phyloP scores from a whole-genome alignment of 2,113 vertebrate genomes.

The Dicaeum eximium region DNA sequence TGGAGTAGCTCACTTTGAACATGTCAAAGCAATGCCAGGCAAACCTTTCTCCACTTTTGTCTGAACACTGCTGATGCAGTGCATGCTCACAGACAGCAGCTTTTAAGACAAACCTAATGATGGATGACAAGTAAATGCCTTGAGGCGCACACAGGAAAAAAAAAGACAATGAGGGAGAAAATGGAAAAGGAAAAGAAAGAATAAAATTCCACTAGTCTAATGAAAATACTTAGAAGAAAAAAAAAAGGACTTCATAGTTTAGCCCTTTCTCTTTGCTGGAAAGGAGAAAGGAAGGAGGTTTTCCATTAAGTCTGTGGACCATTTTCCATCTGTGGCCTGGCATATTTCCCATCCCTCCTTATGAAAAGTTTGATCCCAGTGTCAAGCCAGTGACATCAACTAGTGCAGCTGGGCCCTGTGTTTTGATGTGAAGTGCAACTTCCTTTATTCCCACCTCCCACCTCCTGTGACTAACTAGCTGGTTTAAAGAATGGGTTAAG shows the following conservation, averaged over 20 bases:
- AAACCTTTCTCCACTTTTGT: constrained; percentile 39
- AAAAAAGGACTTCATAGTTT: not conserved
- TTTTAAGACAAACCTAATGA: constrained; percentile 62
- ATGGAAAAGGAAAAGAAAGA: constrained; percentile 34
- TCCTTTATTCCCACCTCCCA: not conserved
- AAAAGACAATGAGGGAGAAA: constrained; percentile 20
- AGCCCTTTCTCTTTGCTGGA: not conserved
- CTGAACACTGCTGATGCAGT: constrained; percentile 31
- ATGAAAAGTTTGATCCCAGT: not conserved
- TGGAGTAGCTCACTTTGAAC: constrained; percentile 45
- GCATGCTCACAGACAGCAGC: constrained; percentile 17
- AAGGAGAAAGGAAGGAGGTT: not conserved
- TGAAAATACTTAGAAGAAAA: not conserved
- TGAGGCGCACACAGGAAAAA: not conserved
- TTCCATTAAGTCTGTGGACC: not conserved
- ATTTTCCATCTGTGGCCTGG: not conserved
- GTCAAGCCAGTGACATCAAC: not conserved
- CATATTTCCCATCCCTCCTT: not conserved
- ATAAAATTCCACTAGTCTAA: not conserved
- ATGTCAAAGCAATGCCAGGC: constrained; percentile 16
- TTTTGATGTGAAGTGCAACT: not conserved
- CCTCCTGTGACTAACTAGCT: not conserved
- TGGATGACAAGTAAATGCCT: constrained; percentile 61
- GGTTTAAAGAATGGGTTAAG: not conserved
- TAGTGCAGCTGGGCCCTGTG: not conserved